Conservation (phyloP, 2,113 vertebrate genomes). For the Xiphophorus maculatus region DNA sequence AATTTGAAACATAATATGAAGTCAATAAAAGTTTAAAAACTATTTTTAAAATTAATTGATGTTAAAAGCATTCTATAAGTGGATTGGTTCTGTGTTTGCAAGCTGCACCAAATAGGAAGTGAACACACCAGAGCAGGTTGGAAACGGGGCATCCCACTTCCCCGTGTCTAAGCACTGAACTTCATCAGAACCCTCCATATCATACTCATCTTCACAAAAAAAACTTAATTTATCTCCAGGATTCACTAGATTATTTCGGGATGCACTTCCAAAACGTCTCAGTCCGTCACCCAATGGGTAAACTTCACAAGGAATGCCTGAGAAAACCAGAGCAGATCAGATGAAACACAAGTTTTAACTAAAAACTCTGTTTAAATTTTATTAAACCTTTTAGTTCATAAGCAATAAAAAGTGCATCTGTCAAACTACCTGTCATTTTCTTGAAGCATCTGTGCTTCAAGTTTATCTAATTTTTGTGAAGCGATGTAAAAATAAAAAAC, state of each 20-base stretch:
- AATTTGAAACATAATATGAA: not conserved
- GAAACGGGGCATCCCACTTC: slow-evolving; percentile 75
- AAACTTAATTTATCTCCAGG: slow-evolving; percentile 80
- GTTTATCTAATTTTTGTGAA: not conserved
- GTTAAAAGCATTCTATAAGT: not conserved
- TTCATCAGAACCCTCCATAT: slow-evolving; percentile 67
- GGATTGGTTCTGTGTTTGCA: not conserved
- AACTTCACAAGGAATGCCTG: not conserved
- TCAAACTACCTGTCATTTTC: not conserved
- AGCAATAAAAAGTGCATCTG: not conserved
- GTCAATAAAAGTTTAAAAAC: not conserved
- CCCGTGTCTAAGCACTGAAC: slow-evolving; percentile 77
- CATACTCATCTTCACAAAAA: slow-evolving; percentile 66
- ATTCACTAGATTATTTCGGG: slow-evolving; percentile 51
- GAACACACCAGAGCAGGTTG: slow-evolving; percentile 81
- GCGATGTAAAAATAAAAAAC: not conserved
- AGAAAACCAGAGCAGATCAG: not conserved
- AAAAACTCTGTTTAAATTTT: not conserved
- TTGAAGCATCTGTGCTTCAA: too few relatives aligned
- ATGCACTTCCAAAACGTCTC: not conserved
- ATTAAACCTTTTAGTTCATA: not conserved
- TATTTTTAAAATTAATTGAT: not conserved
- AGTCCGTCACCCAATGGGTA: not conserved
- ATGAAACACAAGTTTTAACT: not conserved
- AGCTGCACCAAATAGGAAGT: not conserved